phyloP scores from a whole-genome alignment of 2,888 invertebrate species.

The Plusia festucae region DNA sequence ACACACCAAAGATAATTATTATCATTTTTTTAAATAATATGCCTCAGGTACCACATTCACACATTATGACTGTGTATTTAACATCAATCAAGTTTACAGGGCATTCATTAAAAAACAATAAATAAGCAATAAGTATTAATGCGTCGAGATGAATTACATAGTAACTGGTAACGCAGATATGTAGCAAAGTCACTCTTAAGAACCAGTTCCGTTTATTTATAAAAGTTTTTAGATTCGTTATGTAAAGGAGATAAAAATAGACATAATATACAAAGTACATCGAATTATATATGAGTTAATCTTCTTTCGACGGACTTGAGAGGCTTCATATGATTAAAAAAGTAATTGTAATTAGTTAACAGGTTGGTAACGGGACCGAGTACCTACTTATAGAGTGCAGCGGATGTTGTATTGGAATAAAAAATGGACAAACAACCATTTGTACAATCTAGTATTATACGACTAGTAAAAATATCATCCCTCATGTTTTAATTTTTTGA shows the following conservation, averaged over 20 bases:
- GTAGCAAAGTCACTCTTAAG: background rate
- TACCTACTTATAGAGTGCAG: too few relatives aligned
- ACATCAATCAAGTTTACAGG: constrained; percentile 55
- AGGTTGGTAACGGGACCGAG: background rate
- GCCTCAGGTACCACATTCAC: constrained; percentile 46
- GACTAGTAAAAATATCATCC: too few relatives aligned
- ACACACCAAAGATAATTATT: constrained; percentile 38
- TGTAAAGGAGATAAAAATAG: constrained; percentile 1
- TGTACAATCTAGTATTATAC: too few relatives aligned
- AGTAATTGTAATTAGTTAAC: background rate
- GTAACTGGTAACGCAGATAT: constrained; percentile 13
- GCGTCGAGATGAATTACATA: constrained; percentile 14
- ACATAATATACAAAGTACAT: too few relatives aligned
- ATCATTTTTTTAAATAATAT: constrained; percentile 37
- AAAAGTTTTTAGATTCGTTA: constrained; percentile 4
- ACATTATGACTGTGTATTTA: constrained; percentile 56
- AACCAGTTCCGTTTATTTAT: constrained; percentile 4
- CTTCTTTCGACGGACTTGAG: background rate
- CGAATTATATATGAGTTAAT: background rate
- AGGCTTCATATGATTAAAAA: background rate
- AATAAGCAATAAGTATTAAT: constrained; percentile 41
- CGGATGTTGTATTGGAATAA: background rate
- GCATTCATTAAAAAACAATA: constrained; percentile 62
- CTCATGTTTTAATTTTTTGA: too few relatives aligned
- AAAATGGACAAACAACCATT: background rate